phyloP scores from a whole-genome alignment of 2,797 vertebrate genomes.

The Tragelaphus oryx region DNA sequence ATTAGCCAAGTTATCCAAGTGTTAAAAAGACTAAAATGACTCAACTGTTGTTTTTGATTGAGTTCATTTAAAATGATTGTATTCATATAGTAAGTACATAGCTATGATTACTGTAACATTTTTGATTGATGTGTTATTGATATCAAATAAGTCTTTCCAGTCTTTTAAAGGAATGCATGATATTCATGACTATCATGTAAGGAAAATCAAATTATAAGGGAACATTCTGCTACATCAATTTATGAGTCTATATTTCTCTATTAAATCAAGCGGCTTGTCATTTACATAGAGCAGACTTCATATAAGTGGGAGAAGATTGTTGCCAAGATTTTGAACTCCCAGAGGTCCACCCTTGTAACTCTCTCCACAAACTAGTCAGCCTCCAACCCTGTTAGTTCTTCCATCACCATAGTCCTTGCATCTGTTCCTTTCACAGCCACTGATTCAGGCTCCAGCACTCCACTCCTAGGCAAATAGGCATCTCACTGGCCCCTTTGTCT shows the following conservation, averaged over 20 bases:
- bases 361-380: background rate
- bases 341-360: background rate
- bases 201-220: conserved; percentile 8
- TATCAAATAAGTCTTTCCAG: background rate
- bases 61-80: conserved; percentile 7
- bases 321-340: background rate
- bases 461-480: background rate
- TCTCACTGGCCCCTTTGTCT: background rate
- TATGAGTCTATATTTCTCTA: background rate
- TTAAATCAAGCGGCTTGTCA: conserved; percentile 2
- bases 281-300: background rate
- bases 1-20: background rate
- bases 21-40: background rate
- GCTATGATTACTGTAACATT: background rate
- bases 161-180: conserved; percentile 18
- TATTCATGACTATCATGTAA: background rate
- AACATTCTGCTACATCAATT: background rate
- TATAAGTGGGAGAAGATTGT: background rate
- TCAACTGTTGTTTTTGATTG: background rate
- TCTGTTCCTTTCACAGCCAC: background rate
- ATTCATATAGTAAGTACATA: background rate
- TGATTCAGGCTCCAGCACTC: background rate
- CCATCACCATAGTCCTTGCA: background rate
- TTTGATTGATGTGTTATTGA: background rate
- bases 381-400: background rate